These are phyloP conservation scores for Eublepharis macularius DNA, from an alignment of 2,113 vertebrate genomes.

Conservation along the genomic window DNA sequence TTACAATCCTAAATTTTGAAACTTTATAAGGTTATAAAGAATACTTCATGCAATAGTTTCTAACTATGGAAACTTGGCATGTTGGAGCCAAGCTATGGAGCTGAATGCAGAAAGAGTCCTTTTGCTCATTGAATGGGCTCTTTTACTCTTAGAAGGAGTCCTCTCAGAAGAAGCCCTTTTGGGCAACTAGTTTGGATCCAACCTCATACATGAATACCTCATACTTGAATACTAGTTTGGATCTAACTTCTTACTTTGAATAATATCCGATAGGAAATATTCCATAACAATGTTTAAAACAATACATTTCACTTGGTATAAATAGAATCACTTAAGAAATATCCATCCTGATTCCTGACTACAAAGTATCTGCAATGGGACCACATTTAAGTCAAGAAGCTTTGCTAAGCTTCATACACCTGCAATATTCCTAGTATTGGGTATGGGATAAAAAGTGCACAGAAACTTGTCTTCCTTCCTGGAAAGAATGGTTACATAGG, in stretches of 20 bases:
- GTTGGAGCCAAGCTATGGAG: too few species aligned
- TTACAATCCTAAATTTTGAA: too few species aligned
- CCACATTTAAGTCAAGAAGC: background rate
- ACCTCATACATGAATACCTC: too few species aligned
- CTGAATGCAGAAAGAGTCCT: too few species aligned
- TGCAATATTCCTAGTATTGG: background rate
- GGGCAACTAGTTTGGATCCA: too few species aligned
- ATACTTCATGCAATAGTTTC: background rate
- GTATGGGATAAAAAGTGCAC: background rate
- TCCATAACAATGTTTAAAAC: background rate
- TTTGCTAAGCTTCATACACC: background rate
- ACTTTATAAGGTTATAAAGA: background rate
- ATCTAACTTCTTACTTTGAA: too few species aligned
- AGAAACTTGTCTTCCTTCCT: background rate
- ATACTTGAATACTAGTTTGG: too few species aligned
- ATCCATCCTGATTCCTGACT: background rate
- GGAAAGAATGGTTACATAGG: background rate
- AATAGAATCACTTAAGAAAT: background rate
- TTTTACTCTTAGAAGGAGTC: too few species aligned
- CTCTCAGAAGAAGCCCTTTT: too few species aligned
- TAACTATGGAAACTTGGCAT: background rate
- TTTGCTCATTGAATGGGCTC: too few species aligned
- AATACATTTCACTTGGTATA: background rate
- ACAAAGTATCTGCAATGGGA: background rate
- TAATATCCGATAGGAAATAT: background rate